These are phyloP conservation scores for Rhagophthalmus giganteus DNA, from an alignment of 2,888 invertebrate genomes.

Conservation along the genomic window DNA sequence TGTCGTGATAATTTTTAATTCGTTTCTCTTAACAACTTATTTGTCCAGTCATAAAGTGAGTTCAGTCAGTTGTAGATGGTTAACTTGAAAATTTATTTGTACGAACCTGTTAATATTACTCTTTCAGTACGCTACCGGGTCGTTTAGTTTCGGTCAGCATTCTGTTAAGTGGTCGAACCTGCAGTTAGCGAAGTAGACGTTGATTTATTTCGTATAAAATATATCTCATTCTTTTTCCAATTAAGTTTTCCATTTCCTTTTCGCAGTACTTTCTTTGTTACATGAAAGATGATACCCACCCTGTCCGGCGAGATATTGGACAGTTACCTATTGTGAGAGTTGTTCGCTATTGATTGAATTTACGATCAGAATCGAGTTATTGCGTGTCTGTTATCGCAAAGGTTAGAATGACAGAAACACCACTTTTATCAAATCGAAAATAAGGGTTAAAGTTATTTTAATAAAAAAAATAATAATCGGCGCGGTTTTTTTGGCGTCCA, in stretches of 20 bases:
- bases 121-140: no score
- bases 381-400: constrained; percentile 14
- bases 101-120: no score
- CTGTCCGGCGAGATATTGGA: constrained; percentile 24
- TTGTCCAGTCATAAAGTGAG: no score
- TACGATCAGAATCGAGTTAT: constrained; percentile 26
- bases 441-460: constrained; percentile 1
- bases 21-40: no score
- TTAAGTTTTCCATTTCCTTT: constrained; percentile 29
- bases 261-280: constrained; percentile 14
- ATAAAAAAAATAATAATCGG: no score
- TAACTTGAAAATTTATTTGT: no score
- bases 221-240: constrained; percentile 34
- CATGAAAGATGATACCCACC: constrained; percentile 26
- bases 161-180: constrained; percentile 17
- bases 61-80: no score
- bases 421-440: background rate
- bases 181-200: constrained; percentile 25
- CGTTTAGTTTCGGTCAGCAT: no score
- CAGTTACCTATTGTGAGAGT: constrained; percentile 18
- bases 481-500: no score
- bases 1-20: no score
- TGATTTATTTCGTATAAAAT: constrained; percentile 35
- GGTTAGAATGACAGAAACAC: background rate
- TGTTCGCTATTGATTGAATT: constrained; percentile 27